Evolutionary conservation across 2,797 vertebrate genomes (phyloP), one percentile per base, ranked within the genome.

Genomic region (Helostoma temminkii): DNA sequence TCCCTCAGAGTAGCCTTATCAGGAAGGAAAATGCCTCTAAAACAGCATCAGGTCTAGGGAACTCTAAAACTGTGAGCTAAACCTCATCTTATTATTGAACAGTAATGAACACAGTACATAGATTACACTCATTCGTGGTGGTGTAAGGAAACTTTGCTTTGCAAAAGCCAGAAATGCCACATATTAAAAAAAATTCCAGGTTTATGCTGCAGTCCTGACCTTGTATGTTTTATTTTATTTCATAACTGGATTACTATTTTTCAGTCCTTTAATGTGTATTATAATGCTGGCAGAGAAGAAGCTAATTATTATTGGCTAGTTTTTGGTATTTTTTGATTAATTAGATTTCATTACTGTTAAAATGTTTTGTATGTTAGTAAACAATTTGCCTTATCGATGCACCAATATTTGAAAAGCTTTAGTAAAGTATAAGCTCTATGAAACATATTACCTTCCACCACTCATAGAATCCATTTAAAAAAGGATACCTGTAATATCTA

Each of bases 401-500:
- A 32, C 8, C 30, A 30, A 30, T 30, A 30, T 9, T 30, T 9
- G 11, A 34, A 34, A 34, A 10, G 32, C 9, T 32, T 10, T 2
- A 11, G 5, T 32, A 36, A 52, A 52, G 5, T 6, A 52, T 10
- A 36, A 22, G 14, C 9, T 9, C 36, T 25, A 18, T 16, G 25
- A 39, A 24, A 55, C 26, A n/a, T 26, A 47, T 28, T 37, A 14
- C 8, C 32, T 25, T 46, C 6, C 4, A 58, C 42, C 30, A 12
- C 43, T 49, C 21, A 50, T 57, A 37, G 15, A 10, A 67, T 26
- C 63, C 26, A 7, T 53, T 45, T 46, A 50, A 43, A 21, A 5
- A 42, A 42, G 3, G 37, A 39, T 26, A 25, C 5, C 8, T n/a
- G 12, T 12, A 26, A 21, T n/a, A 43, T 15, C 6, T 24, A 19